A percentile compares a stretch with the other conserved stretches of the same genome.
phyloP scores from a whole-genome alignment of 2,113 vertebrate genomes.

The Bungarus multicinctus region DNA sequence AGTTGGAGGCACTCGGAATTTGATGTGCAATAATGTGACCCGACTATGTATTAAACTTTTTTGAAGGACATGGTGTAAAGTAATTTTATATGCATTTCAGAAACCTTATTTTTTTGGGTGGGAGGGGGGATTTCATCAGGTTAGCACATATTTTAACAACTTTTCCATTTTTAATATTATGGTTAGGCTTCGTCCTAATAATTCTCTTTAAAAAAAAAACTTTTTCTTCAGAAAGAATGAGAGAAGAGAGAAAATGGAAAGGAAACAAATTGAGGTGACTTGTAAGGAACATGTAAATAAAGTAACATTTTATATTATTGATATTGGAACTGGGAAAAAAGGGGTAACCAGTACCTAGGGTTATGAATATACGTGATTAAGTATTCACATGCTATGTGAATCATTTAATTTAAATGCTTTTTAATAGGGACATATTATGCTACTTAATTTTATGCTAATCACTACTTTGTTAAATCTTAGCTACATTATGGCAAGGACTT shows the following conservation, averaged over 20 bases:
- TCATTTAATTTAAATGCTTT: conserved; percentile 31
- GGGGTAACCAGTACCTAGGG: conserved; percentile 41
- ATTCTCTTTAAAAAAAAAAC: conserved; percentile 54
- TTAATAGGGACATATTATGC: conserved; percentile 29
- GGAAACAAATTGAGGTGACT: conserved; percentile 48
- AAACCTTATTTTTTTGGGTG: conserved; percentile 39
- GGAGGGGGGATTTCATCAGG: conserved; percentile 30
- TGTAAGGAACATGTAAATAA: conserved; percentile 64
- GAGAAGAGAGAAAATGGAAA: conserved; percentile 42
- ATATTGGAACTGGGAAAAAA: conserved; percentile 50
- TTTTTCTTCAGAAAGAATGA: conserved; percentile 48
- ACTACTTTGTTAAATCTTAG: conserved; percentile 44
- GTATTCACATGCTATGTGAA: conserved; percentile 18
- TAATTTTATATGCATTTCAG: conserved; percentile 75
- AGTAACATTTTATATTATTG: conserved; percentile 60
- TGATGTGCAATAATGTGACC: conserved; percentile 88
- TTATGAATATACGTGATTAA: conserved; percentile 53
- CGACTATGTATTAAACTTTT: conserved; percentile 87
- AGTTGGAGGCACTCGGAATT: conserved; percentile 83
- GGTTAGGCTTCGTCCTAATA: conserved; percentile 63
- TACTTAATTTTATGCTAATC: conserved; percentile 34
- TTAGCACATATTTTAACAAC: conserved; percentile 69
- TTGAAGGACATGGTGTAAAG: conserved; percentile 86
- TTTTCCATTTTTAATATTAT: conserved; percentile 64
- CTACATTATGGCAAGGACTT: conserved; percentile 38